Base-by-base conservation (phyloP, 2,888 invertebrate species). In the Eumacrocentrus americanus region DNA sequence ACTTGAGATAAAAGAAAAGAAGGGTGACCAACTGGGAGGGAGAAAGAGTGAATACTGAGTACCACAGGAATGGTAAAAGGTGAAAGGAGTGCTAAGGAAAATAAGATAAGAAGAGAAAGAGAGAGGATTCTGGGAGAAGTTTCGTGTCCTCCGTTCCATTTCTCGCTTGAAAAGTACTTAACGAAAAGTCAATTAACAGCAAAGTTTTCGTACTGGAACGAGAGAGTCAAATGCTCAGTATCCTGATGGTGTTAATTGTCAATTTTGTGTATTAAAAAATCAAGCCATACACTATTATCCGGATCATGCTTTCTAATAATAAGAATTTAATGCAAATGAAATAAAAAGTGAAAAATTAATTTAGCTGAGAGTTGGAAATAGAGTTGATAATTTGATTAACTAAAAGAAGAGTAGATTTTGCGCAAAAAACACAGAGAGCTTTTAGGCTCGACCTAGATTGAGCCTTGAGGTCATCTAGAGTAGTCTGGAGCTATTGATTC, bases 401-500 rank as follows among this genome's bases (percentile, higher is more conserved):
- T n/a, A n/a, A n/a, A n/a, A n/a, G n/a, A n/a, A n/a, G n/a, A n/a
- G n/a, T n/a, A n/a, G n/a, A n/a, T n/a, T n/a, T n/a, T n/a, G n/a
- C n/a, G n/a, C 16, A 50, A 50, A 34, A 50, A 16, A 34, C 11
- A 48, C 9, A 34, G 7, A 29, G 5, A 9, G 4, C 7, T 34
- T 47, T 3, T 12, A 34, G 20, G 42, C 20, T 20, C 72, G 75
- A 78, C 77, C 77, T 69, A 76, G 66, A 75, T 76, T 62, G 69
- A 65, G 69, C 68, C 69, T 66, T 68, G 67, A 67, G 70, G 72
- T 71, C 73, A 68, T 53, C 14, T 67, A 70, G 71, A 67, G 69
- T 64, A 70, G 69, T 65, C 66, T 63, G 68, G 67, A 22, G 70
- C 72, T 77, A 77, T 78, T 72, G 78, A 77, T 77, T 78, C 69